Base-by-base conservation (phyloP, 2,888 invertebrate species). In the Atethmia centrago region DNA sequence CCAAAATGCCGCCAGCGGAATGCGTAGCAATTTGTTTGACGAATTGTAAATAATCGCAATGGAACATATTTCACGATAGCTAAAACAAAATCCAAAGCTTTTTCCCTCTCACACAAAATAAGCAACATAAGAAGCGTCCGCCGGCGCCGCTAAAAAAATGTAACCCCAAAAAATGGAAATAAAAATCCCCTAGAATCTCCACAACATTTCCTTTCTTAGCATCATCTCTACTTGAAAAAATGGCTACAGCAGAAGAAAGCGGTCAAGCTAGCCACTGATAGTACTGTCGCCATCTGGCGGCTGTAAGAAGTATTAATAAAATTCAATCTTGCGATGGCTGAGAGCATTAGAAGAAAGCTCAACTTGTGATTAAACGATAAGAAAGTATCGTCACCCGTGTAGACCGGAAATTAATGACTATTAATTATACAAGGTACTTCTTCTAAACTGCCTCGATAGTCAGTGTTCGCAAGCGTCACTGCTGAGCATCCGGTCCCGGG, bases 21-120 rank as follows among this genome's bases (percentile, higher is more conserved):
- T 61, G 79, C 40, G 40, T 12, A 14, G 31, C 53, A 40, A 79
- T 79, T 75, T 53, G 25, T 71, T 59, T 59, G 51, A 79, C 21
- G 42, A 51, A 53, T 53, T 53, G 45, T n/a, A 31, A 28, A 71
- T 40, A 14, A 51, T 51, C 10, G 28, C n/a, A 8, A 45, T 14
- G 25, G 16, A 53, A 36, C 28, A 47, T 36, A 19, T 58, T 28
- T 74, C 19, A 40, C 36, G 28, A 16, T 47, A 42, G 3, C 28
- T 51, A 19, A 19, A 28, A n/a, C 16, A n/a, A 42, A 42, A 9
- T 21, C 21, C 16, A 10, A 21, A 14, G 12, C 12, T 28, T 25
- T 62, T 28, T 28, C 8, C 21, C 8, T 28, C 28, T 21, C 4
- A 45, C 14, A 63, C 8, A 28, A 62, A 56, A 56, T 7, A 53